A percentile compares a stretch with the other conserved stretches of the same genome.
Evolutionary conservation across 2,888 invertebrate species (phyloP).

Genomic region (Lochmaea crataegi): DNA sequence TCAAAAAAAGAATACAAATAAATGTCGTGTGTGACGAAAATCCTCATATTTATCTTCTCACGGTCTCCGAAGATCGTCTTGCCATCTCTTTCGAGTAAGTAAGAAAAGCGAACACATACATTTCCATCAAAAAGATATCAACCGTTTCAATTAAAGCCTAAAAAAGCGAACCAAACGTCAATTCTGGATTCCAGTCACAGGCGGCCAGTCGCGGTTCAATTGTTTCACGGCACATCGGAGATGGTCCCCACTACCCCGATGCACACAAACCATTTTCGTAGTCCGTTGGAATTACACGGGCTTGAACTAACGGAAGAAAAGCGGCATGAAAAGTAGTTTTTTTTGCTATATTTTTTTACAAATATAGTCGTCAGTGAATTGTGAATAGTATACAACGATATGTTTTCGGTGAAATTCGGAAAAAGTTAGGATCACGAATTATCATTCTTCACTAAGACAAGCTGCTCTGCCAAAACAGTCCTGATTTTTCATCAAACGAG

Average conservation of each 20-base stretch:
- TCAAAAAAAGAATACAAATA: too few species aligned
- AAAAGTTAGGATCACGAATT: too few species aligned
- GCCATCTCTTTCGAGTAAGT: constrained; percentile 19
- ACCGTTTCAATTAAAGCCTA: constrained; percentile 64
- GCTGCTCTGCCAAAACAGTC: too few species aligned
- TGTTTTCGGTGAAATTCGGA: too few species aligned
- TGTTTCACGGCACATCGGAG: constrained; percentile 63
- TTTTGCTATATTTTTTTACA: neutral
- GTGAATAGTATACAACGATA: too few species aligned
- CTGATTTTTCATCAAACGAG: too few species aligned
- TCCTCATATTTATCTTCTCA: constrained; percentile 17
- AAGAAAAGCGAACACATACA: constrained; percentile 41
- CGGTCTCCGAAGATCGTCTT: constrained; percentile 11
- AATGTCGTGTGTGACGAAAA: neutral
- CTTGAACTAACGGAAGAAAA: neutral
- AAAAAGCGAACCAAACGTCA: constrained; percentile 63
- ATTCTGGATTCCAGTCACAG: constrained; percentile 65
- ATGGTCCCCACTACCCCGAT: constrained; percentile 36
- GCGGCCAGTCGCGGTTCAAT: constrained; percentile 65
- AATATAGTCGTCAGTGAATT: too few species aligned
- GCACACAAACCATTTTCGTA: constrained; percentile 21
- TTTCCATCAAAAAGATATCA: constrained; percentile 63
- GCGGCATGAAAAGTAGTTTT: neutral
- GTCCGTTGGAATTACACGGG: neutral
- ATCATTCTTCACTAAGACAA: too few species aligned